Percentiles rank a stretch among this genome's conserved stretches.
phyloP scores from a whole-genome alignment of 2,797 vertebrate genomes.

The Peromyscus eremicus region DNA sequence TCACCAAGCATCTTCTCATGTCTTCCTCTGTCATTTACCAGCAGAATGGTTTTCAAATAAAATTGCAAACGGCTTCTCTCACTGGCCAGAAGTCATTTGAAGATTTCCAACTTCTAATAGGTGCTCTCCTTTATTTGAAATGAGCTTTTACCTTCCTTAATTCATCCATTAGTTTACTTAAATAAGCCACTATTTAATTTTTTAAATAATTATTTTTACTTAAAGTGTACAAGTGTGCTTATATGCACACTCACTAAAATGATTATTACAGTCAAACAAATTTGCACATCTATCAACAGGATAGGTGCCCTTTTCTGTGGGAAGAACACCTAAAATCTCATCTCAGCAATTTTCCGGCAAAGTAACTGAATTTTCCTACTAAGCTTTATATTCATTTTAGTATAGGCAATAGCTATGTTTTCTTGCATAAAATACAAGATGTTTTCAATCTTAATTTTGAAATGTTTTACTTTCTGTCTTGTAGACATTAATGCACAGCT shows the following conservation, averaged over 20 bases:
- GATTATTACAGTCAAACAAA: background rate
- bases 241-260: background rate
- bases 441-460: slow-evolving; percentile 42
- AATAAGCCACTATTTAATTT: background rate
- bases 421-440: background rate
- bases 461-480: slow-evolving; percentile 44
- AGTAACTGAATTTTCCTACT: slow-evolving; percentile 45
- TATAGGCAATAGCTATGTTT: background rate
- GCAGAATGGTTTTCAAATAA: slow-evolving; percentile 28
- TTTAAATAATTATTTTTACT: background rate
- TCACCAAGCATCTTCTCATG: background rate
- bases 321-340: background rate
- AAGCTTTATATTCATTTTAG: slow-evolving; percentile 37
- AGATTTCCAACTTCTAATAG: slow-evolving; percentile 54
- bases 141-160: slow-evolving; percentile 33
- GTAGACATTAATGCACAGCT: slow-evolving; percentile 7
- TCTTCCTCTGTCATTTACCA: slow-evolving; percentile 40
- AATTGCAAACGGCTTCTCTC: slow-evolving; percentile 33
- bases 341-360: background rate
- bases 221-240: background rate
- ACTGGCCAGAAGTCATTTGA: background rate
- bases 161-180: background rate
- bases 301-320: background rate
- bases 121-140: slow-evolving; percentile 65
- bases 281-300: background rate